Evolutionary conservation across 2,113 vertebrate species (phyloP), one percentile per base, ranked within the genome.

Genomic region (Hippocampus barbouri): DNA sequence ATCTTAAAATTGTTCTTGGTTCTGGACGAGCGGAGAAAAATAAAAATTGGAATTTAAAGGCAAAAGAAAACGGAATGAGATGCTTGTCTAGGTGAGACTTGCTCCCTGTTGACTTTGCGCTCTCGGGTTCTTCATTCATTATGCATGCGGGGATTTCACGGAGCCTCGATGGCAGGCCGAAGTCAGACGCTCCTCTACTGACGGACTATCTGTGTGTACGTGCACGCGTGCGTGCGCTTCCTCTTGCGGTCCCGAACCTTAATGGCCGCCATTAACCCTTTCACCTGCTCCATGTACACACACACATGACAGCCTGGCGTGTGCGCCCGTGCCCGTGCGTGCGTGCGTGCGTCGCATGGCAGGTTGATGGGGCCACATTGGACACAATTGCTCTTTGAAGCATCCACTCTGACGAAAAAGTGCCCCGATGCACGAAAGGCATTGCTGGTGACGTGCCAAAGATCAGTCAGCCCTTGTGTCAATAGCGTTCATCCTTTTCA

Each of bases 201-300:
- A 77, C 74, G 70, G 49, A 43, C 16, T 65, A 43, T 25, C 62
- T 30, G 69, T 41, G 71, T 70, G 72, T 63, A 67, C 45, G 72
- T 40, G 27, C 27, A 27, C 27, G 27, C 27, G 27, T 2, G 57
- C 25, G 21, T 68, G 63, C 38, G 30, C 82, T 65, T 75, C 66
- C 34, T 80, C 70, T 80, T 75, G 75, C 70, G 66, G 69, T 69
- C 60, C 85, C 85, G 74, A 88, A 85, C 88, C 80, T 86, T 83
- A 87, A 89, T 87, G 80, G 72, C 78, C 60, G 66, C 69, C 78
- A 72, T 84, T 89, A 87, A 86, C 88, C 88, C 84, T 87, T 71
- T 83, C 54, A 83, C 83, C 59, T 41, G 16, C 61, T 40, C 60
- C 64, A 51, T 3, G 60, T 43, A n/a, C 47, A 66, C 56, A 66